Evolutionary conservation across 2,888 invertebrate genomes (phyloP), one percentile per base, ranked within the genome.

Genomic region (Drosophila fulvimacula): DNA sequence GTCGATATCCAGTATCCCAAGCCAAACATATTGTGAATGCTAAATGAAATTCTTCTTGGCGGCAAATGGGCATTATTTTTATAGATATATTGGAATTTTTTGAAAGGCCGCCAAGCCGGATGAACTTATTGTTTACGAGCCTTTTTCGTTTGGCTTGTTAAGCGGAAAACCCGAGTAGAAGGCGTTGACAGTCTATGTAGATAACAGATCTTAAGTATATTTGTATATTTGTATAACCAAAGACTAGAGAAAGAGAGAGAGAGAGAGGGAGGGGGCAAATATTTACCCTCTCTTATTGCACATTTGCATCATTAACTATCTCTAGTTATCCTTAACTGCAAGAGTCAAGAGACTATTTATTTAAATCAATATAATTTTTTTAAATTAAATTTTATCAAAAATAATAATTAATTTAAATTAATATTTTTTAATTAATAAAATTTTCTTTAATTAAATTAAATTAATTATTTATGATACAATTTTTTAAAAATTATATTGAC

Each of bases 11-110:
- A 64, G 67, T 69, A 68, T 69, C 62, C 74, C 46, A 65, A 42
- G 44, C 44, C 49, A 51, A 53, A 55, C 55, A 42, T 56, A 82
- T 82, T 79, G 71, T 83, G 87, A 66, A 83, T 87, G 83, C 83
- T 72, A 82, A 87, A 68, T 73, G 70, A 59, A 81, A 63, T 71
- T 52, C 69, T 62, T 17, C 17, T 39, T 30, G 46, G 38, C 41
- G 30, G 24, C 44, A 68, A 74, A 71, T 69, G 63, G 64, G 13
- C 42, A 59, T 73, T 71, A 32, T 41, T 36, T n/a, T 15, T 62
- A 44, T 24, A 44, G 1, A 4, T 38, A 15, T 38, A 24, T 17
- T 49, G 42, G 36, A 38, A 36, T 57, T 30, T 69, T 64, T 73
- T 62, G 49, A 72, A 68, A 79, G 60, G 64, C 70, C 73, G 79